A percentile compares a stretch with the other conserved stretches of the same genome.
Conservation (phyloP, 1,140 invertebrate species). For the Leptopilina boulardi region DNA sequence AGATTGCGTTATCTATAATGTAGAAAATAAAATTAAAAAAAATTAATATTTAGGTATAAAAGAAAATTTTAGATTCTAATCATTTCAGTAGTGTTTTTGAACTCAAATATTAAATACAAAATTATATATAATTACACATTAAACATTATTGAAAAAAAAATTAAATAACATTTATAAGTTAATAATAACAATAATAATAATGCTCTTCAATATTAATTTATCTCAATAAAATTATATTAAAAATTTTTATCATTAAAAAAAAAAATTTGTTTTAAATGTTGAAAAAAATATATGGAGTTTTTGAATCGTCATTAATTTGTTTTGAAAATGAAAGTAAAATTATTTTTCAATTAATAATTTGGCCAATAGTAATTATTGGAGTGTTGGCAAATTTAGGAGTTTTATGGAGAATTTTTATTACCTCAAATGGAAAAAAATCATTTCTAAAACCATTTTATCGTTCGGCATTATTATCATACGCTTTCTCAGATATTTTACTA, state of each 20-base stretch:
- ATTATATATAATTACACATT: too few relatives aligned
- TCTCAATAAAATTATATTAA: too few relatives aligned
- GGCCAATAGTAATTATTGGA: slow-evolving; percentile 54
- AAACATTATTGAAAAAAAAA: too few relatives aligned
- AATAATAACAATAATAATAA: slow-evolving; percentile 20
- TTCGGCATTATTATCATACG: slow-evolving; percentile 53
- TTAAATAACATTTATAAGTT: slow-evolving; percentile 8
- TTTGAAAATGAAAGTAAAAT: slow-evolving; percentile 33
- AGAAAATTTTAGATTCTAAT: not conserved
- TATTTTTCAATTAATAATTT: slow-evolving; percentile 54
- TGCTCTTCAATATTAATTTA: not conserved
- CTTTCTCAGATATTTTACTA: slow-evolving; percentile 51
- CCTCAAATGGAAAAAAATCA: slow-evolving; percentile 38
- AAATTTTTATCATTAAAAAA: slow-evolving; percentile 21
- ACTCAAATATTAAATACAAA: not conserved
- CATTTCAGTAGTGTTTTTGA: not conserved
- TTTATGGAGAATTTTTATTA: slow-evolving; percentile 49
- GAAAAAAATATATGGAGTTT: slow-evolving; percentile 17
- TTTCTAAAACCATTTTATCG: slow-evolving; percentile 56
- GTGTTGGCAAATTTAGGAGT: slow-evolving; percentile 54
- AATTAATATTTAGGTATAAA: not conserved
- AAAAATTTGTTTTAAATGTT: slow-evolving; percentile 33
- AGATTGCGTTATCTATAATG: slow-evolving; percentile 7
- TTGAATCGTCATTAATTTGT: slow-evolving; percentile 32
- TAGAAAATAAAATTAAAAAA: not conserved